Conservation (phyloP, 2,113 vertebrate species). For the Formicarius rufipectus region DNA sequence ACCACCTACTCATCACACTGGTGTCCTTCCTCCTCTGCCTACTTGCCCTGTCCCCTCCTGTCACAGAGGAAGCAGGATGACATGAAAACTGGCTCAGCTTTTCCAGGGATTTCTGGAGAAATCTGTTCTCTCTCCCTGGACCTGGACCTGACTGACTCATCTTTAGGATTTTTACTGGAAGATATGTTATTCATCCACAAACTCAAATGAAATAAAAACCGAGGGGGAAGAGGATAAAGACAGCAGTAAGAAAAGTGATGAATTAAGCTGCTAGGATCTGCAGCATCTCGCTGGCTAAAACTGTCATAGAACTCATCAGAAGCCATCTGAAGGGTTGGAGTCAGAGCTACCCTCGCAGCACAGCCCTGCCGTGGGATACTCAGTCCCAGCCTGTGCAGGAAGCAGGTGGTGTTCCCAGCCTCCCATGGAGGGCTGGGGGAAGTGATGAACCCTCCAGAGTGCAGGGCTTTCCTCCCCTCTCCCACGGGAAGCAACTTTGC, state of each 20-base stretch:
- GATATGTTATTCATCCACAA: not conserved
- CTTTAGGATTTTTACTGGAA: not conserved
- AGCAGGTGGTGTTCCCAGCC: not conserved
- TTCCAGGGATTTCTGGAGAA: not conserved
- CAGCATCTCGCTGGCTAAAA: not conserved
- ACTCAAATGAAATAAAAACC: not conserved
- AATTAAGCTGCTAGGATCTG: not conserved
- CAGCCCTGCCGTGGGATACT: not conserved
- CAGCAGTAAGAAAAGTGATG: not conserved
- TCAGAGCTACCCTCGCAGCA: not conserved
- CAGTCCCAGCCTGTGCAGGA: not conserved
- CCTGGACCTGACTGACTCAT: not conserved
- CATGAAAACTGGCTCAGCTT: not conserved
- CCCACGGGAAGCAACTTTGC: not conserved
- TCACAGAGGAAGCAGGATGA: not conserved
- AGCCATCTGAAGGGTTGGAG: accelerated
- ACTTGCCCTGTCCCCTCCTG: not conserved
- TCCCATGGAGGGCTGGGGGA: not conserved
- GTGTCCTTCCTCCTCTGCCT: slow-evolving; percentile 10
- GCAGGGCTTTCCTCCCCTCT: not conserved
- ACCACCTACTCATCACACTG: slow-evolving; percentile 2
- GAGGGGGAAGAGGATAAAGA: not conserved
- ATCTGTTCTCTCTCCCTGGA: not conserved
- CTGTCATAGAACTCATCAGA: not conserved
- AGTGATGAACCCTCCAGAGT: not conserved